Evolutionary conservation across 2,113 vertebrate species (phyloP).

Genomic region (Brachyistius frenatus): DNA sequence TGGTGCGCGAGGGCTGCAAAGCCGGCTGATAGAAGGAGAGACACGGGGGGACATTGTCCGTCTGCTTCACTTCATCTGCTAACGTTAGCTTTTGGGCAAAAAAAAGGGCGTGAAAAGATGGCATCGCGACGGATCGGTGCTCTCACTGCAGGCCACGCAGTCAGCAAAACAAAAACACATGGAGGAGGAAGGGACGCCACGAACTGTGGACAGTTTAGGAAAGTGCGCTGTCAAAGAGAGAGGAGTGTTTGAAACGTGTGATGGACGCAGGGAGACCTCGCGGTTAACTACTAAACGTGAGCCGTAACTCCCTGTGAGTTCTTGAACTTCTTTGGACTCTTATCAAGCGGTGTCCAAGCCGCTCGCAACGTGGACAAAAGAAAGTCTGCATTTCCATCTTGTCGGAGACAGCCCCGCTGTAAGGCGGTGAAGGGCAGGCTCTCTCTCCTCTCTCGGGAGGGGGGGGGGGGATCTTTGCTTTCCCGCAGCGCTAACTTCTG

Average conservation of each 20-base stretch:
- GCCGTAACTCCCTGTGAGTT: not conserved
- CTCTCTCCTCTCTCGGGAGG: too few relatives aligned
- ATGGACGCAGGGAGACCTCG: not conserved
- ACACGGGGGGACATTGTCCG: constrained; percentile 10
- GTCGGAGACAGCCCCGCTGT: not conserved
- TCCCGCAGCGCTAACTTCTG: not conserved
- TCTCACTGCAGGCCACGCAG: constrained; percentile 14
- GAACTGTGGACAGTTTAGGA: not conserved
- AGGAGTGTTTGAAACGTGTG: not conserved
- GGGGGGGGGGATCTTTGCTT: too few relatives aligned
- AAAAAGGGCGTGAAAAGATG: constrained; percentile 74
- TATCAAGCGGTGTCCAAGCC: not conserved
- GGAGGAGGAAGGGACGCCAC: not conserved
- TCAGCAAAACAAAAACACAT: constrained; percentile 59
- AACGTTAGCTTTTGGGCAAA: constrained; percentile 75
- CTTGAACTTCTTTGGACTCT: not conserved
- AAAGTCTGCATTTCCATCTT: not conserved
- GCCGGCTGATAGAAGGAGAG: too few relatives aligned
- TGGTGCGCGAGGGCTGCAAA: too few relatives aligned
- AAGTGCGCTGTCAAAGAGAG: not conserved
- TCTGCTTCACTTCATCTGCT: constrained; percentile 56
- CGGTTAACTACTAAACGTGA: too few relatives aligned
- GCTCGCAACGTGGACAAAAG: not conserved
- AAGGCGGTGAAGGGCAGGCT: not conserved
- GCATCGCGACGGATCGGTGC: constrained; percentile 45